phyloP scores from a whole-genome alignment of 2,797 vertebrate species.

The Chelidonichthys spinosus region DNA sequence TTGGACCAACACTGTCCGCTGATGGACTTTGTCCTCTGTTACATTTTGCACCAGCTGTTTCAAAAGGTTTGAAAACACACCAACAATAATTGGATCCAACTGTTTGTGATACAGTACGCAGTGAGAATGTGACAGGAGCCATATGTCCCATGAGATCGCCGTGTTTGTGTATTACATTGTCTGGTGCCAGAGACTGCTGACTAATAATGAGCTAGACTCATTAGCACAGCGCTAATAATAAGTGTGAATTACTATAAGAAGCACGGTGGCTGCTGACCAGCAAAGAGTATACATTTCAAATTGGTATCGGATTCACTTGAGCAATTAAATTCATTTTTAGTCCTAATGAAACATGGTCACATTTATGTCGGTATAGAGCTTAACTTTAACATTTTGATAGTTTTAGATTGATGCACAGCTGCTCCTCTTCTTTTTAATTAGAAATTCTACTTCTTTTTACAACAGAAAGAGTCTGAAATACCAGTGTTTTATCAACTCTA shows the following conservation, averaged over 20 bases:
- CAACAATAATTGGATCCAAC: slow-evolving; percentile 8
- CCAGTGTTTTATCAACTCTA: slow-evolving; percentile 39
- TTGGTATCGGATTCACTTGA: neutral
- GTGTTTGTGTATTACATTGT: slow-evolving; percentile 17
- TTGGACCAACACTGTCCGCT: slow-evolving; percentile 1
- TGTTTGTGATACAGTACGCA: slow-evolving; percentile 6
- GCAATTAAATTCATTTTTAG: neutral
- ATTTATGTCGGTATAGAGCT: no score
- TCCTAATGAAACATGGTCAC: no score
- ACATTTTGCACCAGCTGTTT: slow-evolving; percentile 15
- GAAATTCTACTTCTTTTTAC: slow-evolving; percentile 38
- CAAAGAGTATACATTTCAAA: neutral
- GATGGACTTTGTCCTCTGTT: slow-evolving; percentile 33
- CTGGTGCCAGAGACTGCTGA: neutral
- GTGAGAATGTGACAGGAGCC: slow-evolving; percentile 23
- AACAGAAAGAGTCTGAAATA: slow-evolving; percentile 26
- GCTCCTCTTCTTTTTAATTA: slow-evolving; percentile 29
- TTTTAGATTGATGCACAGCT: slow-evolving; percentile 27
- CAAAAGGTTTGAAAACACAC: slow-evolving; percentile 15
- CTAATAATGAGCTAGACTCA: slow-evolving; percentile 27
- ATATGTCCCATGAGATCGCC: slow-evolving; percentile 6
- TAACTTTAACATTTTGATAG: neutral
- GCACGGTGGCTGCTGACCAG: neutral
- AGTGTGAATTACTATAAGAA: slow-evolving; percentile 21
- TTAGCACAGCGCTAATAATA: slow-evolving; percentile 24